Evolutionary conservation across 2,113 vertebrate genomes (phyloP).

Genomic region (Cisticola juncidis): DNA sequence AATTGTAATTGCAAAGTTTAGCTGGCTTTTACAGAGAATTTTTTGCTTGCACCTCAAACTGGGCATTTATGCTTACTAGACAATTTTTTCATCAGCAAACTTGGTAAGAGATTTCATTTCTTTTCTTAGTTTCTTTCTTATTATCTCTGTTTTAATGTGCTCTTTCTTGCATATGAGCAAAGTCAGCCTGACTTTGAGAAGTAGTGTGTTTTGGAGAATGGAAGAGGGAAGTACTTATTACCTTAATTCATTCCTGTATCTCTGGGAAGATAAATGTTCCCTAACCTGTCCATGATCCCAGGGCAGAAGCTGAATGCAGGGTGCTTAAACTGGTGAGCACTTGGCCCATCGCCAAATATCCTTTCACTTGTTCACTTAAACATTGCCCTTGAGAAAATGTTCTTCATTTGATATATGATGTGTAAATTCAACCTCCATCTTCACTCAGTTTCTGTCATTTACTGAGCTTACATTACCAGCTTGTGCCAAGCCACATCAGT

Average conservation of each 20-base stretch:
- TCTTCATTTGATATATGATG: constrained; percentile 49
- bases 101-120: neutral
- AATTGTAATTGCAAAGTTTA: neutral
- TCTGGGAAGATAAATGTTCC: neutral
- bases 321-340: neutral
- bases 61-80: neutral
- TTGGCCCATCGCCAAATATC: constrained; percentile 43
- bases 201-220: neutral
- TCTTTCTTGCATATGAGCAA: neutral
- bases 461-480: constrained; percentile 17
- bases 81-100: neutral
- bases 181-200: neutral
- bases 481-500: constrained; percentile 26
- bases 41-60: neutral
- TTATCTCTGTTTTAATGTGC: neutral
- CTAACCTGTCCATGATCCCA: neutral
- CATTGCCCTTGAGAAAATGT: constrained; percentile 62
- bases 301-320: constrained; percentile 35
- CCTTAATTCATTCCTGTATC: neutral
- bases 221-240: neutral
- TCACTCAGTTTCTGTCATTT: constrained; percentile 57
- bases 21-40: neutral
- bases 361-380: constrained; percentile 61
- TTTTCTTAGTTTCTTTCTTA: neutral
- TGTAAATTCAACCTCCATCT: constrained; percentile 68